Evolutionary conservation across 2,113 vertebrate genomes (phyloP), one percentile per base, ranked within the genome.

Genomic region (Crypturellus undulatus): DNA sequence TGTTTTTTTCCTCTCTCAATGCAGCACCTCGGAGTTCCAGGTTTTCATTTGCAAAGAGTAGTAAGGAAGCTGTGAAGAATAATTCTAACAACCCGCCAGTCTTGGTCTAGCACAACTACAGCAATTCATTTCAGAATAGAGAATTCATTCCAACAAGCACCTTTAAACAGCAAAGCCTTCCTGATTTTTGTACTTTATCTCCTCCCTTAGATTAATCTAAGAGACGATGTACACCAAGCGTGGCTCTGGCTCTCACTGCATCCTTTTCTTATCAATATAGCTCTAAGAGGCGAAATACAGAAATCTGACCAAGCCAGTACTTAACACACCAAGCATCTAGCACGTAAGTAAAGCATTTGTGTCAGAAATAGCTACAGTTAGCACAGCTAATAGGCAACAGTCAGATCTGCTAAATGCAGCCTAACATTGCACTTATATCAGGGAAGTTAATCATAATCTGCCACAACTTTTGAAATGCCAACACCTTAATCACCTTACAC

Each of bases 361-460:
- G 87, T 5, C n/a, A 92, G 60, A 68, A 92, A 92, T 65, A 36
- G 83, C 67, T 93, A 67, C 62, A 94, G 64, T 25, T 96, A 86
- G 85, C 90, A 83, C 20, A 80, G 36, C 49, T 45, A 59, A 62
- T 25, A 25, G 62, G 75, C 45, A 93, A 28, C 75, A 92, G 86
- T 94, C 72, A 92, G 69, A 84, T 52, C 65, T 94, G 83, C 69
- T 65, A 82, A 76, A 79, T 21, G 45, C 32, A 70, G 71, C 18
- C 81, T 89, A 70, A 89, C 26, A 78, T 62, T 64, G 79, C 0
- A 0, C 10, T 88, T 5, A 86, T 86, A 79, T 73, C 77, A 63
- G 54, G 76, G 49, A 94, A 79, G 34, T 38, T 59, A 85, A 93
- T 80, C 34, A 86, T 73, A 79, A 79, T 42, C 30, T 75, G 63